A percentile compares a stretch with the other conserved stretches of the same genome.
Evolutionary conservation across 1,140 invertebrate species (phyloP).

Genomic region (Cherax quadricarinatus): DNA sequence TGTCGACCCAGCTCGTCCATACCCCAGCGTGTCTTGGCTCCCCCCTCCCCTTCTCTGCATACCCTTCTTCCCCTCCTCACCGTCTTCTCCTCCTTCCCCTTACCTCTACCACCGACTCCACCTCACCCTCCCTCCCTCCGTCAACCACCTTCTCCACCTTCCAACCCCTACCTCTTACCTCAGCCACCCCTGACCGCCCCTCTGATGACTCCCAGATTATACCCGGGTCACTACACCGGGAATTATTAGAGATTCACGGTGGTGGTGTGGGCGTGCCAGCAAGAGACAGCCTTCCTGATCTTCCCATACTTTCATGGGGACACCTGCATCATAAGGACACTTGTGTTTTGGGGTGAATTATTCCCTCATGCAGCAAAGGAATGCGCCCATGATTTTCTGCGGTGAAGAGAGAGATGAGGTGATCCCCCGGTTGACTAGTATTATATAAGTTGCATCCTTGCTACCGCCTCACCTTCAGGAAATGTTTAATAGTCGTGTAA

Average conservation of each 20-base stretch:
- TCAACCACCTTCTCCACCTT: too few relatives aligned
- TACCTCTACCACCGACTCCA: neutral
- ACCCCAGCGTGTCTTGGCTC: neutral
- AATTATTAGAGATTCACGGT: neutral
- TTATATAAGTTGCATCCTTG: slow-evolving; percentile 1
- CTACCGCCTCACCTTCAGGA: neutral
- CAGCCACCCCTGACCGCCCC: neutral
- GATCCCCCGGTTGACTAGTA: slow-evolving; percentile 4
- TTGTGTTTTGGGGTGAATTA: slow-evolving; percentile 20
- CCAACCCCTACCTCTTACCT: neutral
- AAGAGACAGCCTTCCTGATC: too few relatives aligned
- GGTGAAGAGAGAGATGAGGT: slow-evolving; percentile 46
- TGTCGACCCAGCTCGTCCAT: neutral
- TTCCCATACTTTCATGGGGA: neutral
- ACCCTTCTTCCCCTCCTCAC: neutral
- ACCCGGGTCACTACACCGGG: neutral
- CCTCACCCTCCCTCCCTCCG: too few relatives aligned
- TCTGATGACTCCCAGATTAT: neutral
- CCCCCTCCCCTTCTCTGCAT: neutral
- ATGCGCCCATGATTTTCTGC: slow-evolving; percentile 49
- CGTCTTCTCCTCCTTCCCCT: neutral
- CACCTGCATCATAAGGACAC: neutral
- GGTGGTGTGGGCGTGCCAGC: neutral
- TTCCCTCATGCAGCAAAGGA: slow-evolving; percentile 48
- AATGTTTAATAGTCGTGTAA: neutral